A percentile compares a stretch with the other conserved stretches of the same genome.
These are phyloP conservation scores for Baronia brevicornis DNA, from an alignment of 2,888 invertebrate genomes.

Conservation along the genomic window DNA sequence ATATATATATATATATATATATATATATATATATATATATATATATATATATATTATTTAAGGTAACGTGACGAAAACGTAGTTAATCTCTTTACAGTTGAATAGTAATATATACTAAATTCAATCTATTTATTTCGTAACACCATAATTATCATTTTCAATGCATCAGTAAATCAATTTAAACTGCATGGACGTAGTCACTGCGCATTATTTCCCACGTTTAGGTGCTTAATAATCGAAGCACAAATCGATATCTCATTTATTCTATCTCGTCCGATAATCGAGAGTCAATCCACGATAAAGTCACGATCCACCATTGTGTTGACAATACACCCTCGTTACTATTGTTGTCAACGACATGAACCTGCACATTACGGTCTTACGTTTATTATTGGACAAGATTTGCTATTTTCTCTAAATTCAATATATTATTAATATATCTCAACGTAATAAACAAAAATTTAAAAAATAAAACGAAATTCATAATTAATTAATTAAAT, in stretches of 20 bases:
- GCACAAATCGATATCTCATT: conserved; percentile 12
- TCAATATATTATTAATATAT: conserved; percentile 2
- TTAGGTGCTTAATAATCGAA: conserved; percentile 2
- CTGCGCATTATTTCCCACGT: conserved; percentile 9
- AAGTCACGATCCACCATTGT: conserved; percentile 7
- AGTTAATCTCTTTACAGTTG: too few relatives aligned
- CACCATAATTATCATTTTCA: background rate
- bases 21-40: too few relatives aligned
- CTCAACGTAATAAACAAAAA: too few relatives aligned
- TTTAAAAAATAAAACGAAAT: too few relatives aligned
- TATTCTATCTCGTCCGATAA: conserved; percentile 8
- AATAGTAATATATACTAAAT: too few relatives aligned
- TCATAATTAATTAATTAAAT: conserved; percentile 1
- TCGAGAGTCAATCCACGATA: conserved; percentile 1
- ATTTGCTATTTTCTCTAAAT: background rate
- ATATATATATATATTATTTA: too few relatives aligned
- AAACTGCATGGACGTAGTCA: too few relatives aligned
- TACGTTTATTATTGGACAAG: conserved; percentile 2
- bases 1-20: too few relatives aligned
- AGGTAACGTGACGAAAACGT: too few relatives aligned
- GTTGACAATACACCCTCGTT: conserved; percentile 6
- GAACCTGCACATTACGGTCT: too few relatives aligned
- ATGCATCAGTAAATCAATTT: background rate
- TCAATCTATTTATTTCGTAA: too few relatives aligned
- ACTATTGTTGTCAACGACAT: conserved; percentile 1